A percentile compares a stretch with the other conserved stretches of the same genome.
Evolutionary conservation across 2,797 vertebrate genomes (phyloP).

Genomic region (Scyliorhinus canicula): DNA sequence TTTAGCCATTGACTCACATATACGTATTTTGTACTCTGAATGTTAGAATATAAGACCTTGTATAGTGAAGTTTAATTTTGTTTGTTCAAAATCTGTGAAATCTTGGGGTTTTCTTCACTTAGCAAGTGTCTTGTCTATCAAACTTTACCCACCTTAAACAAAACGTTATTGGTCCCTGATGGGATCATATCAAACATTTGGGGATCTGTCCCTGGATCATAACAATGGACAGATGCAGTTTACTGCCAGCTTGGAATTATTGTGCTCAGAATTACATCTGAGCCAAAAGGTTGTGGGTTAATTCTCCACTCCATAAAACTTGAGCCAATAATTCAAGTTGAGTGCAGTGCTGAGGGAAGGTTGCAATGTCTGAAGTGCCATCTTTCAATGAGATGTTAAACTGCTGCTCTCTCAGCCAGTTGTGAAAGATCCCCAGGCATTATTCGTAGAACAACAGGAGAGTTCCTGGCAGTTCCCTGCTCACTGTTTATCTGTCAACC

Average conservation of each 20-base stretch:
- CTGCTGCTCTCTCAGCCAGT: neutral
- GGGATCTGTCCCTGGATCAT: too few relatives aligned
- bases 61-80: too few relatives aligned
- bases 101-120: too few relatives aligned
- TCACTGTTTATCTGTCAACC: neutral
- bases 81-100: too few relatives aligned
- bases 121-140: too few relatives aligned
- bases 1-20: too few relatives aligned
- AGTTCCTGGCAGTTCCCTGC: neutral
- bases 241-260: neutral
- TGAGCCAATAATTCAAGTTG: neutral
- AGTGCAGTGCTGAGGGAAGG: too few relatives aligned
- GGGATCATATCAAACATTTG: too few relatives aligned
- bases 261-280: neutral
- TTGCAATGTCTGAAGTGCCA: neutral
- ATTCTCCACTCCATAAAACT: neutral
- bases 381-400: neutral
- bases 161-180: too few relatives aligned
- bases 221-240: neutral
- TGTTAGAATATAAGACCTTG: too few relatives aligned
- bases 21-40: too few relatives aligned
- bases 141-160: too few relatives aligned
- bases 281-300: neutral
- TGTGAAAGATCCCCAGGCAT: neutral
- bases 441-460: neutral